Evolutionary conservation across 1,140 invertebrate species (phyloP).

Genomic region (Eciton burchellii): DNA sequence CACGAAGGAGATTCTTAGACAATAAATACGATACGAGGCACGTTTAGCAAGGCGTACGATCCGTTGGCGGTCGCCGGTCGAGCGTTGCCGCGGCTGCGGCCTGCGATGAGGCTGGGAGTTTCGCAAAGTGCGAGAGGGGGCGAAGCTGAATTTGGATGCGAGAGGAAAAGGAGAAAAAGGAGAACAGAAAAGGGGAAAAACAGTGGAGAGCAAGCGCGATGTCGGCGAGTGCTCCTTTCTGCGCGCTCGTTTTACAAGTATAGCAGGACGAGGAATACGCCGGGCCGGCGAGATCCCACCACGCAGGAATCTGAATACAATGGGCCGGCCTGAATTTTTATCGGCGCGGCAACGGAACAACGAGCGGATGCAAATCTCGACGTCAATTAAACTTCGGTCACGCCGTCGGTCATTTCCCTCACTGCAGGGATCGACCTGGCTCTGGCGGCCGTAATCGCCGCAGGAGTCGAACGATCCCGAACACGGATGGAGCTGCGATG

Average conservation of each 20-base stretch:
- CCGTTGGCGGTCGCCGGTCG: no score
- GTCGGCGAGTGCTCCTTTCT: conserved; percentile 51
- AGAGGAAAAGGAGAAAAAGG: no score
- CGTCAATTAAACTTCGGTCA: conserved; percentile 82
- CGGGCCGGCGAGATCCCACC: conserved; percentile 37
- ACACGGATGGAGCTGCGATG: conserved; percentile 33
- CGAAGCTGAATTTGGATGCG: conserved; percentile 4
- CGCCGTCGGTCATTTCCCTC: conserved; percentile 61
- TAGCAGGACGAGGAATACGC: conserved; percentile 68
- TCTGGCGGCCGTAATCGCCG: conserved; percentile 8
- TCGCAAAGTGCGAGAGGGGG: background rate
- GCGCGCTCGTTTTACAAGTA: conserved; percentile 80
- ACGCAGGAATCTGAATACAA: conserved; percentile 83
- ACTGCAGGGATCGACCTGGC: conserved; percentile 30
- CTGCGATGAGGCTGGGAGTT: background rate
- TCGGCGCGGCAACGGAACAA: conserved; percentile 74
- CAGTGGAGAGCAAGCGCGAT: conserved; percentile 41
- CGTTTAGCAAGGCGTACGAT: no score
- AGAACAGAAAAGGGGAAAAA: no score
- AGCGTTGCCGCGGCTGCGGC: background rate
- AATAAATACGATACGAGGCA: background rate
- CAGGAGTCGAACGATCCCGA: conserved; percentile 20
- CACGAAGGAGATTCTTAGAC: background rate
- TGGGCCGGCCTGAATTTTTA: conserved; percentile 85
- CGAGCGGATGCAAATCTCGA: conserved; percentile 78